These are phyloP conservation scores for Oreocharis arfaki DNA, from an alignment of 2,113 vertebrate species.

Conservation along the genomic window DNA sequence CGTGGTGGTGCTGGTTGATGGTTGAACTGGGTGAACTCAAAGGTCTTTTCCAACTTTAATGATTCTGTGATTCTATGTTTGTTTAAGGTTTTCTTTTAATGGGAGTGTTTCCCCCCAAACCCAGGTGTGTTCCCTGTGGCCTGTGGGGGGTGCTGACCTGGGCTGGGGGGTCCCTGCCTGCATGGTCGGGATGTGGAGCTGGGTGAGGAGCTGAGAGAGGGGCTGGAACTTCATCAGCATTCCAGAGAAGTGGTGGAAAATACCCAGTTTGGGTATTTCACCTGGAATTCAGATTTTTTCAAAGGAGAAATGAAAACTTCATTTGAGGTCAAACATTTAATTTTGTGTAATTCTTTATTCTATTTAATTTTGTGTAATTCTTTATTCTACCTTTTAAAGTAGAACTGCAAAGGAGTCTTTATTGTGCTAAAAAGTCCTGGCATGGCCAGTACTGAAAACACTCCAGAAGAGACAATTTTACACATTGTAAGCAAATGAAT, in stretches of 20 bases:
- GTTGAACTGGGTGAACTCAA: background rate
- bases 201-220: fast-evolving
- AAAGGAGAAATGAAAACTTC: background rate
- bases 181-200: no score
- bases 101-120: background rate
- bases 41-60: background rate
- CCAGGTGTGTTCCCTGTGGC: background rate
- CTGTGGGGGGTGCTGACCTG: background rate
- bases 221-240: background rate
- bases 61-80: background rate
- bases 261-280: background rate
- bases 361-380: background rate
- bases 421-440: background rate
- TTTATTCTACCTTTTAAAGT: background rate
- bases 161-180: background rate
- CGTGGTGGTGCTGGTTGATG: background rate
- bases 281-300: background rate
- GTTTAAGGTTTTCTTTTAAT: background rate
- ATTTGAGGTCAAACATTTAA: background rate
- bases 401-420: background rate
- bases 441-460: background rate
- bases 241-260: background rate
- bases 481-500: background rate
- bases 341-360: background rate
- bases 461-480: background rate